Evolutionary conservation across 2,113 vertebrate genomes (phyloP), one percentile per base, ranked within the genome.

Genomic region (Gymnarchus niloticus): DNA sequence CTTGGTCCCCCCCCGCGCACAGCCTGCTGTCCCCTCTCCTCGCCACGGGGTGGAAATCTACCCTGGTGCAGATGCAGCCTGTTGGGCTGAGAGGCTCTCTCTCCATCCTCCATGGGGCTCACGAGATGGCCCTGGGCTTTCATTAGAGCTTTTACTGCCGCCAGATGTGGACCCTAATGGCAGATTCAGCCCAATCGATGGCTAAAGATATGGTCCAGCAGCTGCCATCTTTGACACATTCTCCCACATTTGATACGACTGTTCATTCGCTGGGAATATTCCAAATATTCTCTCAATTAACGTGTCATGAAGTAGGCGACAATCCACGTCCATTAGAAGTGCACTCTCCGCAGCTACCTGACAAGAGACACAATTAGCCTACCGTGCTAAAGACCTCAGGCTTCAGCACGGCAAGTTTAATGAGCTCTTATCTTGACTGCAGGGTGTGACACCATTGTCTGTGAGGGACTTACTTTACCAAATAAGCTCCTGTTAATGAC

Each of bases 1-100:
- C 92, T 92, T 92, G 88, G 57, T 7, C 56, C 1, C 12, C 56
- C 56, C 51, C 54, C 14, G 21, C 88, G 90, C 91, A 61, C 57
- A 92, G 90, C 89, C 88, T 89, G 69, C 69, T 76, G 69, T 14
- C 92, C 91, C 92, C 89, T 87, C 92, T 93, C 91, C 88, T 88
- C 89, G 86, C 89, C 81, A 23, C 81, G 3, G 52, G 51, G 52
- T 44, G 52, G 81, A 28, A 25, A 81, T 81, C 78, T 81, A 52
- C 2, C 17, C 49, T 17, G 56, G 33, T 33, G 33, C 81, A 44
- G 81, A 10, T 5, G 25, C 51, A 82, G 48, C 80, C 51, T 56
- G 49, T 48, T 25, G 46, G 78, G 9, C 44, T 2, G 80, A 37
- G 80, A 54, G n/a, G 6, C 49, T 54, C 23, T 65, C 28, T 82